Base-by-base conservation (phyloP, 2,888 invertebrate species). In the Papilio protenor region DNA sequence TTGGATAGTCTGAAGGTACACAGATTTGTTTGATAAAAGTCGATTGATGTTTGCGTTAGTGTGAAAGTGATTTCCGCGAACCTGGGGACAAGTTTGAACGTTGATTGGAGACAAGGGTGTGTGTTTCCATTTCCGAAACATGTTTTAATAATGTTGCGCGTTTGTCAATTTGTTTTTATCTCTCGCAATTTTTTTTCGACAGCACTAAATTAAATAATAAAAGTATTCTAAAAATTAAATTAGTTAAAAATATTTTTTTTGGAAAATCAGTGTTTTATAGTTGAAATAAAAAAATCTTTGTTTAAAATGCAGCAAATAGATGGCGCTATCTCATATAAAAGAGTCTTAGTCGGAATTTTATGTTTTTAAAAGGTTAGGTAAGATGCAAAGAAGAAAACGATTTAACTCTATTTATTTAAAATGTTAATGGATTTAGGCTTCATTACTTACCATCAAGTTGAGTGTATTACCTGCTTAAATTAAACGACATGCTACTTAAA, bases 1-100 rank as follows among this genome's bases (percentile, higher is more conserved):
- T 76, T 70, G 47, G 70, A 57, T 57, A 57, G 45, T 40, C 69
- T 11, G 47, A 33, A 27, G 40, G 66, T 40, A n/a, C 66, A 47
- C n/a, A 47, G 70, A 59, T 59, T 57, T 76, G 70, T 76, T n/a
- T 76, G 57, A 47, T 70, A n/a, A 45, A 70, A 59, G 47, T 40
- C 47, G 70, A 76, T 70, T 76, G 55, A 55, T 76, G 45, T 76
- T 76, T 76, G 27, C 70, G 12, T 47, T 59, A 70, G 70, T 47
- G 47, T 45, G 12, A 70, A 70, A 76, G 47, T 59, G 57, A 69
- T 76, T 76, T 70, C 27, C 2, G 27, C 27, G 18, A n/a, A 66
- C 21, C 33, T 23, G 40, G 40, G n/a, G n/a, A 66, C 45, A 55
- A 33, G 33, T 66, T 55, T 75, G 55, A 55, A 69, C 16, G 45